Base-by-base conservation (phyloP, 2,888 invertebrate species). In the Acronicta leporina region DNA sequence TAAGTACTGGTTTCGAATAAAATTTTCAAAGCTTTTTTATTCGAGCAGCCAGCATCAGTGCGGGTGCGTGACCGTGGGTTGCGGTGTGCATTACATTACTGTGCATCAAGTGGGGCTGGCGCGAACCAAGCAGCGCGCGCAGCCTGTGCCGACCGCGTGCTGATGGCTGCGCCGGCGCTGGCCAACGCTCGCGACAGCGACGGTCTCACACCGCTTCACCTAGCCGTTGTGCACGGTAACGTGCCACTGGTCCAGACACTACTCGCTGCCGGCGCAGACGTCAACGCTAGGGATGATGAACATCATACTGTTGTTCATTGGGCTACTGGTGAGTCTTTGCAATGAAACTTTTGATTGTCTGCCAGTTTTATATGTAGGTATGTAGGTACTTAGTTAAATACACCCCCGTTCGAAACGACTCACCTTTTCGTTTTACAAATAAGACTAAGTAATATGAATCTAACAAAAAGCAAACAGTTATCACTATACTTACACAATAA, bases 241-340 rank as follows among this genome's bases (percentile, higher is more conserved):
- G 96, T 97, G 81, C 97, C 97, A 15, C 95, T 98, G 75, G 97
- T 98, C 67, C 97, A 97, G 79, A 97, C 98, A 63, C 95, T 99
- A 58, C 94, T 99, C 53, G 97, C 98, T 43, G 97, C 97, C 77
- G 97, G 98, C 42, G 99, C 99, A 9, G 97, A 99, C 84, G 96
- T 99, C 71, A 97, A 97, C 88, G 97, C 98, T 46, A 96, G 97
- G 73, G 99, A 99, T 90, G 96, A 97, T 81, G 99, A 99, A 87
- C 97, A 97, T 63, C 99, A 99, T 88, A 98, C 99, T 2, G 97
- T 98, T 46, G 97, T 99, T 10, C 99, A 99, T 89, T 99, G 99
- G 99, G 99, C 99, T 15, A 98, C 99, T 73, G 99, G 99, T 99
- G 88, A 92, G 92, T 81, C n/a, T n/a, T n/a, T 55, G 30, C 10